Conservation (phyloP, 2,888 invertebrate genomes). For the Drosophila greeni region DNA sequence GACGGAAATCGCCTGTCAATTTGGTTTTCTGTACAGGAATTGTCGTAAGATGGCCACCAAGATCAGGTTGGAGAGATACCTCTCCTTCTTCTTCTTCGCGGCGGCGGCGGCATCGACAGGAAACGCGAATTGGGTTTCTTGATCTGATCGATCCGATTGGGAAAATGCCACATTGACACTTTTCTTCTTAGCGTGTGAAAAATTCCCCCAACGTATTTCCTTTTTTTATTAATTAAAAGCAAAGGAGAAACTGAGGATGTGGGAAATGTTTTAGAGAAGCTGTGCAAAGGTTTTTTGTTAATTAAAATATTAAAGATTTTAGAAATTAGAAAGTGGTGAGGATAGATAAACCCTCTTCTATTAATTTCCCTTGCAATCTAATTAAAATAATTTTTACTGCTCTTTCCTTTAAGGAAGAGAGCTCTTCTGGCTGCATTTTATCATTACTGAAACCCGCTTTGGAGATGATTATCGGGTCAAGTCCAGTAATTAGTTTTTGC, state of each 20-base stretch:
- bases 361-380: constrained; percentile 26
- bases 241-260: not conserved
- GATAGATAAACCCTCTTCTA: not conserved
- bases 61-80: constrained; percentile 35
- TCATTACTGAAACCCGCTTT: constrained; percentile 48
- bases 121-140: constrained; percentile 42
- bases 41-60: constrained; percentile 36
- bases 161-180: constrained; percentile 43
- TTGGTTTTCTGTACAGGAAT: constrained; percentile 38
- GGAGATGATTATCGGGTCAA: constrained; percentile 63
- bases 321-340: not conserved
- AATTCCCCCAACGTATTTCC: constrained; percentile 12
- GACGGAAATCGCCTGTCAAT: constrained; percentile 71
- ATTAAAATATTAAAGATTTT: constrained; percentile 7
- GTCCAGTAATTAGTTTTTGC: constrained; percentile 66
- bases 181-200: constrained; percentile 34
- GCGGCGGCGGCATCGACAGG: constrained; percentile 25
- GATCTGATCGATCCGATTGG: constrained; percentile 46
- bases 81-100: not conserved
- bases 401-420: not conserved
- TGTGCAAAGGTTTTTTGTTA: constrained; percentile 34
- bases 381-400: constrained; percentile 63
- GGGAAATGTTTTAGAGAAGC: constrained; percentile 35
- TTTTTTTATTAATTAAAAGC: constrained; percentile 32
- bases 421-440: constrained; percentile 48